A percentile compares a stretch with the other conserved stretches of the same genome.
phyloP scores from a whole-genome alignment of 2,113 vertebrate genomes.

The Pygoscelis antarcticus region DNA sequence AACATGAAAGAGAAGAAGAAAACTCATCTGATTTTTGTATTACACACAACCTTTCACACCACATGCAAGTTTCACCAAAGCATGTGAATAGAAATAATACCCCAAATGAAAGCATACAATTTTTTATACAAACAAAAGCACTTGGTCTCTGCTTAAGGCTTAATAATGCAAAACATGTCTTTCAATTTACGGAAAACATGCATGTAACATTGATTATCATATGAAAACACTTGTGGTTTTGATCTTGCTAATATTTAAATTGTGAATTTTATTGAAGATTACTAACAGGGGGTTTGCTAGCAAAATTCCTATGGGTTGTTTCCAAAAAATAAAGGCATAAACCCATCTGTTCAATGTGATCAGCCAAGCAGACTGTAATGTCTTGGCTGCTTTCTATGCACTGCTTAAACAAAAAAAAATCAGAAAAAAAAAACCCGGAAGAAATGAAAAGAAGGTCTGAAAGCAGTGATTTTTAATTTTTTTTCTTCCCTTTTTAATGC shows the following conservation, averaged over 20 bases:
- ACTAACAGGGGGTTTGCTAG: background rate
- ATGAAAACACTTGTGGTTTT: background rate
- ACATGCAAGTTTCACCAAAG: background rate
- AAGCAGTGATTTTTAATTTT: background rate
- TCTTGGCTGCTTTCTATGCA: conserved; percentile 1
- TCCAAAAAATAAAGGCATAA: conserved; percentile 4
- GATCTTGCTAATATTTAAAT: background rate
- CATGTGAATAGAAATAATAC: background rate
- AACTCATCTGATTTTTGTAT: background rate
- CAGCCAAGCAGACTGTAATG: conserved; percentile 8
- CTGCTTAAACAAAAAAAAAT: background rate
- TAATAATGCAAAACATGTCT: background rate
- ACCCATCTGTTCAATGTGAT: background rate
- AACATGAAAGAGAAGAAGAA: background rate
- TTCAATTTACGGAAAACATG: background rate
- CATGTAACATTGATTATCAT: background rate
- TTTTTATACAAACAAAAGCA: background rate
- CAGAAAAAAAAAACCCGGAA: background rate
- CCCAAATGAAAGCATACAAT: background rate
- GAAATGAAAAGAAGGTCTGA: background rate
- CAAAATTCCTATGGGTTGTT: background rate
- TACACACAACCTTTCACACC: background rate
- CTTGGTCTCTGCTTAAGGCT: background rate
- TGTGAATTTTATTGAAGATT: background rate
- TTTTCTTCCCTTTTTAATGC: background rate